Evolutionary conservation across 2,113 vertebrate species (phyloP).

Genomic region (Ia io): DNA sequence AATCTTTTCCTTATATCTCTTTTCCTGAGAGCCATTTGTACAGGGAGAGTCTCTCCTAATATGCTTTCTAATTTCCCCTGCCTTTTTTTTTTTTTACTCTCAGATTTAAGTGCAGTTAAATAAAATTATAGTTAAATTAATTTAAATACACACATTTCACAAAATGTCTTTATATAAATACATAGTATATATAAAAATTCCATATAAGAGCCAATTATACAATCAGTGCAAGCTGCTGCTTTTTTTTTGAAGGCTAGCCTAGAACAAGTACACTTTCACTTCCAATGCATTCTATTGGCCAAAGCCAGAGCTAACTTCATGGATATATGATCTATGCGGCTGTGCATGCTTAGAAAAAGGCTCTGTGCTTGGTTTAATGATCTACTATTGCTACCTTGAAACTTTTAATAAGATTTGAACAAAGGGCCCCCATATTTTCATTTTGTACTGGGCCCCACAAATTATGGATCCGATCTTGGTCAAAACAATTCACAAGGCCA

Average conservation of each 20-base stretch:
- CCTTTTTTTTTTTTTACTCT: not conserved
- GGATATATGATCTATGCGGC: not conserved
- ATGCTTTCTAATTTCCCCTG: not conserved
- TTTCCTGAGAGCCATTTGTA: not conserved
- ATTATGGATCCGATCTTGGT: not conserved
- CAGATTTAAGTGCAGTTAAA: not conserved
- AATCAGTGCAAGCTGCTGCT: not conserved
- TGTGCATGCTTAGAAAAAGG: not conserved
- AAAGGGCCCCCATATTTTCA: not conserved
- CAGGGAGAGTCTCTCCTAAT: not conserved
- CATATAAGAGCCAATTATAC: not conserved
- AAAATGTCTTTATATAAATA: not conserved
- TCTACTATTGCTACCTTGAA: not conserved
- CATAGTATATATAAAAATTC: not conserved
- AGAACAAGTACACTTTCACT: not conserved
- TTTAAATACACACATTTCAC: not conserved
- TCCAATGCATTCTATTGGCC: not conserved
- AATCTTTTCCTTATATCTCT: not conserved
- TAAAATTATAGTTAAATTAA: constrained; percentile 16
- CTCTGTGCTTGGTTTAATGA: not conserved
- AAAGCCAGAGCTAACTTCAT: not conserved
- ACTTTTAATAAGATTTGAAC: not conserved
- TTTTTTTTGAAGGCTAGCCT: not conserved
- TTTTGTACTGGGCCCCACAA: not conserved
- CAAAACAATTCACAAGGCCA: not conserved